These are phyloP conservation scores for Tridacna crocea DNA, from an alignment of 2,888 invertebrate species.

Conservation along the genomic window DNA sequence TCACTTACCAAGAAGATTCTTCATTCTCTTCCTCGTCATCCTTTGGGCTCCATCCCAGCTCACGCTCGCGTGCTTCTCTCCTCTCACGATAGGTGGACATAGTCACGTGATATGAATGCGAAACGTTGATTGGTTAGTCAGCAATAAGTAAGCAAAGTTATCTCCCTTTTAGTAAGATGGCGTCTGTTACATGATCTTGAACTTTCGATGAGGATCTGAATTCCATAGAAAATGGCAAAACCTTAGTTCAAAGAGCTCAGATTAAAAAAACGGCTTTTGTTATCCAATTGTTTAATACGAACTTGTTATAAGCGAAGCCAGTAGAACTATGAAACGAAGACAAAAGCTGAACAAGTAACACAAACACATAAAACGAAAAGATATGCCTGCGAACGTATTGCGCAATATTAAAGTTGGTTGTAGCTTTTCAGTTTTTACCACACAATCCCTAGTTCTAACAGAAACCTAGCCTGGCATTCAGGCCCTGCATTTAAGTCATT, in stretches of 20 bases:
- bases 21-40: slow-evolving; percentile 25
- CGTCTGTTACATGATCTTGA: slow-evolving; percentile 28
- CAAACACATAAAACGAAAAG: not conserved
- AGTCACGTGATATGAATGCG: slow-evolving; percentile 45
- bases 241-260: not conserved
- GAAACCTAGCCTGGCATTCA: too few relatives aligned
- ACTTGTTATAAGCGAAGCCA: not conserved
- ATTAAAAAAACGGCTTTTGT: not conserved
- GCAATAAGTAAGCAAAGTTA: slow-evolving; percentile 36
- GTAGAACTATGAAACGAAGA: not conserved
- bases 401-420: not conserved
- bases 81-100: slow-evolving; percentile 54
- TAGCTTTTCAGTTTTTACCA: too few relatives aligned
- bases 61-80: slow-evolving; percentile 41
- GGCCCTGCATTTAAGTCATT: too few relatives aligned
- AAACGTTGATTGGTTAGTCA: slow-evolving; percentile 52
- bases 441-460: too few relatives aligned
- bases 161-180: slow-evolving; percentile 40
- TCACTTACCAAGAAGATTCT: slow-evolving; percentile 12
- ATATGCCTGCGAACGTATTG: not conserved
- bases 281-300: not conserved
- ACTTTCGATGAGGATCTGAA: slow-evolving; percentile 20
- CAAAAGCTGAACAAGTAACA: not conserved
- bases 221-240: slow-evolving; percentile 18
- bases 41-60: slow-evolving; percentile 39